phyloP scores from a whole-genome alignment of 1,140 invertebrate genomes.

The Pseudomyrmex concolor region DNA sequence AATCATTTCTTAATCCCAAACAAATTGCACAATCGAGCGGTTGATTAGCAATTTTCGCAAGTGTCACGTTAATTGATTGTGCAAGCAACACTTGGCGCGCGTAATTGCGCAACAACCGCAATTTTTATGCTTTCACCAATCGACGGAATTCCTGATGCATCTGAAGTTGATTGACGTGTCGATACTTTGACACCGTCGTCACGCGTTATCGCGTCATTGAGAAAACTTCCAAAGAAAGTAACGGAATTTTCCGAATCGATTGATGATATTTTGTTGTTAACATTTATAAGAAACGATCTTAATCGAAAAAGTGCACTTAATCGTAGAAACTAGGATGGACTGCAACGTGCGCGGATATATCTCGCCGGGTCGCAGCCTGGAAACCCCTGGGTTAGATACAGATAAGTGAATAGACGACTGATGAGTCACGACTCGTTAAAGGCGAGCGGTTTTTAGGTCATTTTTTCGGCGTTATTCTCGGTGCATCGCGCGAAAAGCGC shows the following conservation, averaged over 20 bases:
- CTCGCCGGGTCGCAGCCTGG: constrained; percentile 66
- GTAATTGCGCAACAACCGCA: constrained; percentile 4
- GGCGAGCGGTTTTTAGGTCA: constrained; percentile 65
- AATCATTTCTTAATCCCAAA: background rate
- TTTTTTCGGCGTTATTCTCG: constrained; percentile 36
- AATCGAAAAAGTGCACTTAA: constrained; percentile 42
- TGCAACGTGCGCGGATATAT: constrained; percentile 53
- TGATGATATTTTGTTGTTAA: background rate
- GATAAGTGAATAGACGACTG: constrained; percentile 69
- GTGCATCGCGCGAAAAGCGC: constrained; percentile 33
- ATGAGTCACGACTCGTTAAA: constrained; percentile 70
- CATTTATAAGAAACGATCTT: constrained; percentile 18
- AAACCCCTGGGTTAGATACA: constrained; percentile 68
- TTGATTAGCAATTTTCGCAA: constrained; percentile 20
- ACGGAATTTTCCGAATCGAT: constrained; percentile 15
- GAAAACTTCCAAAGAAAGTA: background rate
- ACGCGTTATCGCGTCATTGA: background rate
- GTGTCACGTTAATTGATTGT: constrained; percentile 10
- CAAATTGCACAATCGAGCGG: constrained; percentile 35
- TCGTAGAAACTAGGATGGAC: constrained; percentile 49
- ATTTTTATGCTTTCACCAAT: constrained; percentile 42
- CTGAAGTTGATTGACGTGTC: background rate
- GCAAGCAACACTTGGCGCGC: constrained; percentile 5
- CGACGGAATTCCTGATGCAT: constrained; percentile 15
- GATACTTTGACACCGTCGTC: background rate